A percentile compares a stretch with the other conserved stretches of the same genome.
Conservation (phyloP, 2,888 invertebrate genomes). For the Lordiphosa fenestrarum region DNA sequence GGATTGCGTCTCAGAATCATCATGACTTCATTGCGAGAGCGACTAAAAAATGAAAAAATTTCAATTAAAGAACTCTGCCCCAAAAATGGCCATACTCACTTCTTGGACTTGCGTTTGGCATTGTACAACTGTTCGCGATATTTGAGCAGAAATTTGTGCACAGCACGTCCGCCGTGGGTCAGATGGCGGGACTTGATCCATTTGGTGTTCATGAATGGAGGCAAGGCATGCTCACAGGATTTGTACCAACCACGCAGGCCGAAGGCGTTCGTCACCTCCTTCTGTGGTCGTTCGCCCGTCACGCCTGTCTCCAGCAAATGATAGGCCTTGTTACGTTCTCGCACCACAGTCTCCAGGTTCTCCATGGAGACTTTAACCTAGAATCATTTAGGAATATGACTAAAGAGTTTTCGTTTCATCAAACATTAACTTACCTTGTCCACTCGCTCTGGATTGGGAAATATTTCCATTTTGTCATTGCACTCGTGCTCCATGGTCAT, state of each 20-base stretch:
- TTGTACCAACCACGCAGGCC: constrained; percentile 84
- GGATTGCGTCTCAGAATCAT: constrained; percentile 88
- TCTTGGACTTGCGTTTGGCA: constrained; percentile 82
- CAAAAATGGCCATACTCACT: constrained; percentile 77
- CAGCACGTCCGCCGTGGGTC: constrained; percentile 83
- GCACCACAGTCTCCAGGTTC: constrained; percentile 93
- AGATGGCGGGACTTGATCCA: constrained; percentile 84
- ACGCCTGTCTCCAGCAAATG: constrained; percentile 93
- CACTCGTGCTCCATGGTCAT: constrained; percentile 95
- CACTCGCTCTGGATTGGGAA: constrained; percentile 95
- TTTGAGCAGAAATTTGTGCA: constrained; percentile 83
- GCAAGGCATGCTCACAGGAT: constrained; percentile 84
- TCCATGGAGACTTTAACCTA: constrained; percentile 95
- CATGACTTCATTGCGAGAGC: constrained; percentile 85
- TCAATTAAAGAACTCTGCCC: not conserved
- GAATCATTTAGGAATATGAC: not conserved
- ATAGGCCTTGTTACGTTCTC: constrained; percentile 95
- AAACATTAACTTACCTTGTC: constrained; percentile 85
- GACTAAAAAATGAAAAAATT: constrained; percentile 68
- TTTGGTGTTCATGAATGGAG: constrained; percentile 84
- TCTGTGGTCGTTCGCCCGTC: constrained; percentile 88
- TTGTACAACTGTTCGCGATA: constrained; percentile 86
- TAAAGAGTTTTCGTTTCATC: too few relatives aligned
- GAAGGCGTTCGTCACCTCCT: constrained; percentile 82
- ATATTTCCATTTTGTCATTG: constrained; percentile 84